Evolutionary conservation across 2,113 vertebrate genomes (phyloP).

Genomic region (Regulus satrapa): DNA sequence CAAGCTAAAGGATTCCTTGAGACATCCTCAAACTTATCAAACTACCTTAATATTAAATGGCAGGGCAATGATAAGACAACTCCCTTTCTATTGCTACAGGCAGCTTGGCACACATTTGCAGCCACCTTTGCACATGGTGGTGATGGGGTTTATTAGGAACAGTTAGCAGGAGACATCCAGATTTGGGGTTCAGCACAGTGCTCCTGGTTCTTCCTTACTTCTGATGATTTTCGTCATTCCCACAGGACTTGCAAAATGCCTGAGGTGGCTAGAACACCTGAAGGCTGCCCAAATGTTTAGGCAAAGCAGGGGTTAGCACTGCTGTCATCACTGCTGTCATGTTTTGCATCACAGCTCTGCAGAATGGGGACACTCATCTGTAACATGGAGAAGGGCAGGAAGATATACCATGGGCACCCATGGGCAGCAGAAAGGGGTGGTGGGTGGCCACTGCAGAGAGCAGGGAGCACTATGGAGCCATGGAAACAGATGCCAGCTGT

Average conservation of each 20-base stretch:
- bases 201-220: not conserved
- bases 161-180: not conserved
- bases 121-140: not conserved
- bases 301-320: not conserved
- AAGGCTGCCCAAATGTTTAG: not conserved
- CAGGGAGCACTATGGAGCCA: fast-evolving
- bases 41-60: not conserved
- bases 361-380: not conserved
- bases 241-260: not conserved
- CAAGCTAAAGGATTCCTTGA: not conserved
- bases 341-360: not conserved
- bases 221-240: not conserved
- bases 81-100: not conserved
- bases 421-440: not conserved
- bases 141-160: not conserved
- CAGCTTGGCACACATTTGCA: not conserved
- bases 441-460: not conserved
- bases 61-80: not conserved
- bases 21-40: not conserved
- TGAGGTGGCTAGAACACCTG: not conserved
- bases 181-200: not conserved
- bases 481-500: not conserved
- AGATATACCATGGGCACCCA: not conserved
- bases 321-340: not conserved
- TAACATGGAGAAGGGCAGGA: not conserved